phyloP scores from a whole-genome alignment of 2,888 invertebrate species.

The Dendrolimus pini region DNA sequence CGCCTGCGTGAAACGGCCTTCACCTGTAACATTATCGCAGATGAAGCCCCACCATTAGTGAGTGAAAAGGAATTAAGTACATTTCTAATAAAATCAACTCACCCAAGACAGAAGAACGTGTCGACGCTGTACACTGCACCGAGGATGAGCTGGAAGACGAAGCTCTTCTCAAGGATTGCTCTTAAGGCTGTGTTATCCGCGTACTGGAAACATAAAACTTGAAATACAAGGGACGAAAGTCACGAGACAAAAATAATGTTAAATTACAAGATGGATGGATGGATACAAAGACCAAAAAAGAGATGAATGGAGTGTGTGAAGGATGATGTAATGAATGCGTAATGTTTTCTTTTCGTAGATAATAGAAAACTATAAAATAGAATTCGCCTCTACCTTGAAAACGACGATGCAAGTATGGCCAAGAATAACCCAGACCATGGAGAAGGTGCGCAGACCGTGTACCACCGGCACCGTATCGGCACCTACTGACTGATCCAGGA shows the following conservation, averaged over 20 bases:
- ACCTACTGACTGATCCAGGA: conserved; percentile 87
- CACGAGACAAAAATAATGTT: too few relatives aligned
- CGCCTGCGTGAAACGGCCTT: too few relatives aligned
- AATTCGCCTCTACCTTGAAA: conserved; percentile 74
- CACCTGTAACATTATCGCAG: too few relatives aligned
- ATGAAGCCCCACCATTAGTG: too few relatives aligned
- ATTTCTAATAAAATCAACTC: conserved; percentile 11
- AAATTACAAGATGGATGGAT: too few relatives aligned
- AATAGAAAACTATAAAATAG: too few relatives aligned
- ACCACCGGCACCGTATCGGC: conserved; percentile 87
- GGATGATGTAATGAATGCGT: too few relatives aligned
- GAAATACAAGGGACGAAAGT: too few relatives aligned
- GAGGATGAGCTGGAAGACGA: conserved; percentile 86
- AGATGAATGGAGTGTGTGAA: too few relatives aligned
- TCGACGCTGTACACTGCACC: conserved; percentile 89
- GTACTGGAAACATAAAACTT: conserved; percentile 57
- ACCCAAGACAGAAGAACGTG: conserved; percentile 87
- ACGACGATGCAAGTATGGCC: conserved; percentile 87
- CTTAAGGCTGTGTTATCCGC: conserved; percentile 87
- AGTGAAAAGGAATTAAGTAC: too few relatives aligned
- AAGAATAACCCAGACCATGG: conserved; percentile 83
- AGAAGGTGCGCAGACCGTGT: conserved; percentile 80
- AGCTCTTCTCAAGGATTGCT: conserved; percentile 83
- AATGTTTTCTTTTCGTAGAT: too few relatives aligned
- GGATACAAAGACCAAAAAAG: too few relatives aligned